Conservation (phyloP, 2,888 invertebrate genomes). For the Rhyacophila evoluta region DNA sequence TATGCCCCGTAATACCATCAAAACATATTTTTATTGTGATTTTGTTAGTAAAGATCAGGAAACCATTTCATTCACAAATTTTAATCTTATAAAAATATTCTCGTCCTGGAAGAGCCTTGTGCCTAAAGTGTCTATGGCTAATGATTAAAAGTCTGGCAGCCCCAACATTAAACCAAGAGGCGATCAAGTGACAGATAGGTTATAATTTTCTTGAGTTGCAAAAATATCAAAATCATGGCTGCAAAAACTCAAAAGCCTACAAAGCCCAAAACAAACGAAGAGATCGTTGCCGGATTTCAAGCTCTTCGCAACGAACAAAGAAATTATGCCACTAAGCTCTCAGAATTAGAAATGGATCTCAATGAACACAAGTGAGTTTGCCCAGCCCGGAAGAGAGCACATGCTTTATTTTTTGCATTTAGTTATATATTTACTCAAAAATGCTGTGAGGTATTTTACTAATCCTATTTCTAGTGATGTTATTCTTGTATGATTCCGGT, state of each 20-base stretch:
- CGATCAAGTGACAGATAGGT: conserved; percentile 43
- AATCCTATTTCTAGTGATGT: not conserved
- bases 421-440: conserved; percentile 1
- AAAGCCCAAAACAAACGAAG: conserved; percentile 76
- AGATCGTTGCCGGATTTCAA: conserved; percentile 90
- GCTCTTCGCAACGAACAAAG: conserved; percentile 89
- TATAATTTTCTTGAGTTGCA: conserved; percentile 34
- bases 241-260: conserved; percentile 61
- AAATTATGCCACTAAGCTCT: conserved; percentile 86
- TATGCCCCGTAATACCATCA: too few relatives aligned
- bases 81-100: too few relatives aligned
- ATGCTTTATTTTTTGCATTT: conserved; percentile 30
- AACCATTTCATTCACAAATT: too few relatives aligned
- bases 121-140: too few relatives aligned
- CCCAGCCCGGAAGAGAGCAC: conserved; percentile 32
- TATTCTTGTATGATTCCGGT: too few relatives aligned
- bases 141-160: not conserved
- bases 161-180: not conserved
- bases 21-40: too few relatives aligned
- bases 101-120: too few relatives aligned
- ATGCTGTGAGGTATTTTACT: not conserved
- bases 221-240: conserved; percentile 58
- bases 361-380: conserved; percentile 93
- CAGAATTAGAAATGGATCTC: conserved; percentile 93
- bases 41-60: too few relatives aligned